Conservation (phyloP, 1,140 invertebrate species). For the Caerostris darwini region DNA sequence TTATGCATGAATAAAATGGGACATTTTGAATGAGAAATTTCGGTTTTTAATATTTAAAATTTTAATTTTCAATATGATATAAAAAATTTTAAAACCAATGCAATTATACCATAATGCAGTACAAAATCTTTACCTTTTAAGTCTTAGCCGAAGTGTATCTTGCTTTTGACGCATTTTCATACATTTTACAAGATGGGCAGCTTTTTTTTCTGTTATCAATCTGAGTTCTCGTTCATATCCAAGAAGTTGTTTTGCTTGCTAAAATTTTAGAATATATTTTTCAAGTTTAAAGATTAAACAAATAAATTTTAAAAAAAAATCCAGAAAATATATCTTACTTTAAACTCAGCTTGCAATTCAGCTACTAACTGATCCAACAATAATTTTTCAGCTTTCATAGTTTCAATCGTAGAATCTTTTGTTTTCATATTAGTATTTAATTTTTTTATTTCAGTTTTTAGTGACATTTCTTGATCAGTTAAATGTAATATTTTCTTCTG, state of each 20-base stretch:
- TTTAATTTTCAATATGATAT: too few relatives aligned
- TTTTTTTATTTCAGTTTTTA: slow-evolving; percentile 83
- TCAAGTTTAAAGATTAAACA: not conserved
- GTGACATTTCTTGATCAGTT: slow-evolving; percentile 75
- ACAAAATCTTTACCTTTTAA: slow-evolving; percentile 48
- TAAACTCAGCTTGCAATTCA: slow-evolving; percentile 80
- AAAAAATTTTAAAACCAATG: too few relatives aligned
- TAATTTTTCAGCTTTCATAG: slow-evolving; percentile 65
- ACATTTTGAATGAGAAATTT: too few relatives aligned
- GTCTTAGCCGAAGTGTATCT: slow-evolving; percentile 50
- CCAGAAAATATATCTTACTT: not conserved
- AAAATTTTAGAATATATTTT: not conserved
- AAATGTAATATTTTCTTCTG: slow-evolving; percentile 8
- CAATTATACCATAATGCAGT: too few relatives aligned
- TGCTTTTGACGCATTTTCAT: slow-evolving; percentile 57
- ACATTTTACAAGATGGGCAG: slow-evolving; percentile 51
- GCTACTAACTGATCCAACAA: slow-evolving; percentile 83
- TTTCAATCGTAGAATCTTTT: slow-evolving; percentile 79
- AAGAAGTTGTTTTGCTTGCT: slow-evolving; percentile 68
- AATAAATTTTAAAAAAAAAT: not conserved
- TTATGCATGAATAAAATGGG: too few relatives aligned
- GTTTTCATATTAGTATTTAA: slow-evolving; percentile 84
- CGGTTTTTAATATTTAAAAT: too few relatives aligned
- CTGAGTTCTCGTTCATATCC: slow-evolving; percentile 62
- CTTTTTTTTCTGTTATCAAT: slow-evolving; percentile 60